Percentiles rank a stretch among this genome's conserved stretches.
Conservation (phyloP, 2,113 vertebrate species). For the Pelodiscus sinensis region DNA sequence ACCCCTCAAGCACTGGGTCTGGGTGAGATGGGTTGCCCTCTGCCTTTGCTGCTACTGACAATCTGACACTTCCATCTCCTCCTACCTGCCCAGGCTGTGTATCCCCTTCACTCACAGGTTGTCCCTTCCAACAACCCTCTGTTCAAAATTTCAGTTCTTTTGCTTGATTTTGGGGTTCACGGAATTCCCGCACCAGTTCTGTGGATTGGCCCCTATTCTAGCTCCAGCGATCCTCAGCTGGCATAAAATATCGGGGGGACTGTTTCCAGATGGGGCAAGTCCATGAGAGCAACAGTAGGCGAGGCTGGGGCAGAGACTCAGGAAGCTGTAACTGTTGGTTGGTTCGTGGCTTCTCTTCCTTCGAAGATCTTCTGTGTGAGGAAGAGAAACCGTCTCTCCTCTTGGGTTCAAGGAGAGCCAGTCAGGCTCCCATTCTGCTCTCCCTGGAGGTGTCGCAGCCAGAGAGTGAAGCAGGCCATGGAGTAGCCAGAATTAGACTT, state of each 20-base stretch:
- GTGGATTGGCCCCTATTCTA: neutral
- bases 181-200: neutral
- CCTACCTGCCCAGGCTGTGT: accelerated
- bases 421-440: neutral
- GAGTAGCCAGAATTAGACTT: neutral
- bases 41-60: neutral
- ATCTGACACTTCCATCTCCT: neutral
- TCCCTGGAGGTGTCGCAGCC: neutral
- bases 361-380: neutral
- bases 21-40: neutral
- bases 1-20: neutral
- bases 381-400: neutral
- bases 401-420: neutral
- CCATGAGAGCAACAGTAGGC: neutral
- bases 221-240: neutral
- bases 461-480: neutral
- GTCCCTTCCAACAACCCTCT: neutral
- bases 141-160: neutral
- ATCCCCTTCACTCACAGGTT: accelerated
- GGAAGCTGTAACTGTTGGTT: neutral
- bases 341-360: neutral
- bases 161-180: neutral
- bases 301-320: neutral
- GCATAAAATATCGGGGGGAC: neutral
- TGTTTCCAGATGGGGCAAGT: neutral